Base-by-base conservation (phyloP, 2,888 invertebrate species). In the Andricus quercusramuli region DNA sequence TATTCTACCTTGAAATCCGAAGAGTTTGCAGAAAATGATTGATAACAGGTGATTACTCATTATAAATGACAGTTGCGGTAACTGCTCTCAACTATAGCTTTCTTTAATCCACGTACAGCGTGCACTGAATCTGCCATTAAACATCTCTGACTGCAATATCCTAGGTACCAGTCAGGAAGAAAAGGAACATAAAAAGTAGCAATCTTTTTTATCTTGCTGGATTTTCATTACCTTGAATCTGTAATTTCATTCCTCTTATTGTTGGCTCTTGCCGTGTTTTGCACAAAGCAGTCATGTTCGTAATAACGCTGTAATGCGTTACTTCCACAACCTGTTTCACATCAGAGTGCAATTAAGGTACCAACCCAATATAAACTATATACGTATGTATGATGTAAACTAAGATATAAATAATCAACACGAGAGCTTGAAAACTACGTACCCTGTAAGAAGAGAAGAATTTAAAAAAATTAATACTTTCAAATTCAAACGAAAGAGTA, bases 141-240 rank as follows among this genome's bases (percentile, higher is more conserved):
- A 59, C 2, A 22, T 59, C 11, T 59, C 59, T 59, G 59, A n/a
- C 22, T 11, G 22, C 22, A 59, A 22, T 59, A n/a, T 22, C 20
- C 32, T 32, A 37, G 37, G 37, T 37, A 37, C 37, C 37, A 37
- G 37, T 37, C 37, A 22, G 62, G 22, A 62, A 62, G 62, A 62
- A 62, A 62, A 62, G 22, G 15, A 62, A 25, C 62, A 22, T n/a
- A 62, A 62, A 62, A 25, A 13, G 22, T 15, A 62, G 17, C 4
- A 62, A 62, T 22, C 5, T 25, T 62, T 62, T 22, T 62, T 29
- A 47, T 25, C 62, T 15, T 25, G 62, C 25, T 25, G 4, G 62
- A 62, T 62, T 62, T 62, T 62, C 62, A 29, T 25, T 62, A 62
- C 62, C 62, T 62, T 62, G 62, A 62, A 62, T 62, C 62, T 62